These are phyloP conservation scores for Philaenus spumarius DNA, from an alignment of 1,140 invertebrate genomes.

Conservation along the genomic window DNA sequence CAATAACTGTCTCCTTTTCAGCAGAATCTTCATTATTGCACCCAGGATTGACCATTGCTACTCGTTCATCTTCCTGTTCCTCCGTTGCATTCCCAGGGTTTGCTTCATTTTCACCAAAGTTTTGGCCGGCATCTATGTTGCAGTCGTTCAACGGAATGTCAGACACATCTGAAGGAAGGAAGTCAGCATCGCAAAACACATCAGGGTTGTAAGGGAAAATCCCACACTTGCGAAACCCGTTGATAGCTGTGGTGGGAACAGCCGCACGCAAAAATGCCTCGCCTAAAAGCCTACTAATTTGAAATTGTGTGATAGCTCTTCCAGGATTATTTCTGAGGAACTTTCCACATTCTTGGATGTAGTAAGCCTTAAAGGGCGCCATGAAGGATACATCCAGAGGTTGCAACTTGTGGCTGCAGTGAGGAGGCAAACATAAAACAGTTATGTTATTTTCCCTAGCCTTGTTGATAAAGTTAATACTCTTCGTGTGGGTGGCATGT, in stretches of 20 bases:
- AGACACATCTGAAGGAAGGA: too few species aligned
- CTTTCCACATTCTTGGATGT: neutral
- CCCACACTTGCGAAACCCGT: constrained; percentile 29
- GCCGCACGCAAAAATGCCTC: constrained; percentile 34
- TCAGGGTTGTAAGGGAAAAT: constrained; percentile 33
- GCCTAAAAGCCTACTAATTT: constrained; percentile 34
- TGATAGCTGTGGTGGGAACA: constrained; percentile 29
- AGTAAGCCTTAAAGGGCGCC: constrained; percentile 2
- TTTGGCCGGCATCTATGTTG: constrained; percentile 18
- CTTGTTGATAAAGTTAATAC: constrained; percentile 25
- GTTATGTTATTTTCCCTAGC: neutral
- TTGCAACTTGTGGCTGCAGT: constrained; percentile 37
- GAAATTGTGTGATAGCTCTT: constrained; percentile 31
- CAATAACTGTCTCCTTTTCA: neutral
- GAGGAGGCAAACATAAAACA: constrained; percentile 14
- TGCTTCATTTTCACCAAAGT: neutral
- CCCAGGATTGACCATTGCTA: neutral
- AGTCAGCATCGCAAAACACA: constrained; percentile 30
- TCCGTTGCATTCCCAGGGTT: neutral
- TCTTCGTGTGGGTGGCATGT: constrained; percentile 30
- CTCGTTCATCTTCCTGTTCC: neutral
- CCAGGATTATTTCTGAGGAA: constrained; percentile 39
- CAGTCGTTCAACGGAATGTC: too few species aligned
- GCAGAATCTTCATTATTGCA: too few species aligned
- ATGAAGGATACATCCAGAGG: constrained; percentile 22